Evolutionary conservation across 2,797 vertebrate genomes (phyloP), one percentile per base, ranked within the genome.

Genomic region (Hipposideros larvatus): DNA sequence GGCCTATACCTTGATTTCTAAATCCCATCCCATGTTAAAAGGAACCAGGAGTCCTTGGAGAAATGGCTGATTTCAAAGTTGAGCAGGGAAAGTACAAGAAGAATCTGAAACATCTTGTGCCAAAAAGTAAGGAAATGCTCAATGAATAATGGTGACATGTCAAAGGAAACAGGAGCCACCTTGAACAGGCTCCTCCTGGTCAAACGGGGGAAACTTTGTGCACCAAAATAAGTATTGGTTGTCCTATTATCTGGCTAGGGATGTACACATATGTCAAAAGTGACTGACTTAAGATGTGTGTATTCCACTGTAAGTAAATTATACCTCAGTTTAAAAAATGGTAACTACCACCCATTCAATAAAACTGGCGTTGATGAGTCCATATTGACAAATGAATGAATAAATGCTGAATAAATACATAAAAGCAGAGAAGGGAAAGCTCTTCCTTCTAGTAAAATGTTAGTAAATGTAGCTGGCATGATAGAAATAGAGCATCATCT

Each of bases 91-190:
- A 93, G 24, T 46, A 80, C 13, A 26, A 53, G 68, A 90, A 87
- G 75, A 92, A 84, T 82, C 18, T 92, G 37, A 96, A 94, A 79
- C 18, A 80, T 31, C n/a, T 77, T 82, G 43, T 68, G 55, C 28
- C 57, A 95, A 37, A 80, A 91, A 75, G 53, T 91, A 85, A 94
- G 28, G 19, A 83, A 90, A 90, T 57, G 41, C 11, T 84, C 51
- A 53, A 15, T 41, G 43, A 96, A 89, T 82, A 37, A 85, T 11
- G 2, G 8, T 51, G 37, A 82, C 22, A 93, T 91, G 65, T 93
- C 61, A 78, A 88, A 85, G 15, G 18, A 34, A 82, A 84, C 2
- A 53, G 43, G 41, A 71, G 28, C 21, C 61, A 88, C n/a, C 10
- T 0, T 82, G 24, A 93, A 88, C 55, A n/a, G 34, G 59, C 1